Percentiles rank a stretch among this genome's conserved stretches.
These are phyloP conservation scores for Dicyrtoma fusca DNA, from an alignment of 2,888 invertebrate species.

Conservation along the genomic window DNA sequence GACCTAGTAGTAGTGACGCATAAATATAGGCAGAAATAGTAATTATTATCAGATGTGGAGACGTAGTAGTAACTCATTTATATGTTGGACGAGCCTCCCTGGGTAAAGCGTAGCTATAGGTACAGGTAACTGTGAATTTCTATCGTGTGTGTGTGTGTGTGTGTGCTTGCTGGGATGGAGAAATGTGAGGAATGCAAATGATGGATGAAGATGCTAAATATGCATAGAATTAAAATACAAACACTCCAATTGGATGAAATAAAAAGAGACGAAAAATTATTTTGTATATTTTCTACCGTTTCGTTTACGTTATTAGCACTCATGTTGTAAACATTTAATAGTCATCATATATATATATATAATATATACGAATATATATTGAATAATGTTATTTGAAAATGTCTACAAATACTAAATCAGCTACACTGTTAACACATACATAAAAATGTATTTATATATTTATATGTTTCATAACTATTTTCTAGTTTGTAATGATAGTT, in stretches of 20 bases:
- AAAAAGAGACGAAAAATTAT: not conserved
- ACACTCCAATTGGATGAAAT: not conserved
- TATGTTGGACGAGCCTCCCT: too few species aligned
- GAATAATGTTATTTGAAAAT: not conserved
- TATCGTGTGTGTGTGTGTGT: too few species aligned
- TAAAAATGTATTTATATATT: not conserved
- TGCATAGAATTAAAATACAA: not conserved
- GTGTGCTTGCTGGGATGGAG: not conserved
- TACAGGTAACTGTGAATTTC: too few species aligned
- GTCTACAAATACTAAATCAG: constrained; percentile 1
- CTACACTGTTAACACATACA: not conserved
- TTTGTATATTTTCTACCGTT: not conserved
- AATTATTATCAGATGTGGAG: too few species aligned
- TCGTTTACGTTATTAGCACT: not conserved
- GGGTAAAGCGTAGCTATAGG: too few species aligned
- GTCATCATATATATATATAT: not conserved
- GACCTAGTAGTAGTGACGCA: too few species aligned
- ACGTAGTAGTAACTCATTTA: too few species aligned
- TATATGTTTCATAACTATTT: constrained; percentile 5
- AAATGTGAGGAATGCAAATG: not conserved
- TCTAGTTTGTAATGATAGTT: constrained; percentile 9
- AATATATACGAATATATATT: not conserved
- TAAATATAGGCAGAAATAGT: too few species aligned
- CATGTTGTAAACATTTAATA: not conserved
- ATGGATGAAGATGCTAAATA: not conserved